Evolutionary conservation across 2,113 vertebrate genomes (phyloP).

Genomic region (Aegotheles bennettii): DNA sequence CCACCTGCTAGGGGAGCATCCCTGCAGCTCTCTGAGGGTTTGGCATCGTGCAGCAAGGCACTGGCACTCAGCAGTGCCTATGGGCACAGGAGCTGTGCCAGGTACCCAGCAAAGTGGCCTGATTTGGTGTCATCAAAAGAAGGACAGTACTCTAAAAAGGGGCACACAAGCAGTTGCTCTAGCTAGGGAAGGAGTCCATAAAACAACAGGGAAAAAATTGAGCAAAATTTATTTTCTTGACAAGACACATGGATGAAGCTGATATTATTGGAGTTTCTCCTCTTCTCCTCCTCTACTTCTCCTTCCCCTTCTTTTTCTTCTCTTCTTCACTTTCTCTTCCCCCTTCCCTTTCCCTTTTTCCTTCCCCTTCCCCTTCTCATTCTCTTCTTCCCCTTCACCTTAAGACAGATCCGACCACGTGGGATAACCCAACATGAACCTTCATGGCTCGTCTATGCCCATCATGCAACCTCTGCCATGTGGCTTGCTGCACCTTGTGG

Average conservation of each 20-base stretch:
- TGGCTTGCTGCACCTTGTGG: neutral
- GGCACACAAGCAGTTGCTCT: neutral
- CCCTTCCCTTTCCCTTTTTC: too few species aligned
- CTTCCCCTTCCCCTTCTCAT: too few species aligned
- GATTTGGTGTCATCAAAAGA: neutral
- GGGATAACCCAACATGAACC: neutral
- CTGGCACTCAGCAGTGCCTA: neutral
- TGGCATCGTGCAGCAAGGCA: neutral
- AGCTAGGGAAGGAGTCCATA: neutral
- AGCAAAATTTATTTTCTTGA: neutral
- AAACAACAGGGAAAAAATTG: neutral
- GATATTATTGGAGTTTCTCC: accelerated
- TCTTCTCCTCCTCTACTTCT: neutral
- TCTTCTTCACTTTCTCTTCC: too few species aligned
- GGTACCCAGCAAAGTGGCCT: accelerated
- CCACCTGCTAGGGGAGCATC: neutral
- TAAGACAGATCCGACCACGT: neutral
- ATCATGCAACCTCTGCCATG: accelerated
- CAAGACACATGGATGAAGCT: neutral
- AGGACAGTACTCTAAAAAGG: neutral
- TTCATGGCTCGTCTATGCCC: neutral
- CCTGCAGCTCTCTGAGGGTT: neutral
- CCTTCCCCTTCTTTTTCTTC: too few species aligned
- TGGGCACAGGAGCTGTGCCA: neutral
- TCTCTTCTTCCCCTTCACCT: too few species aligned